Percentiles rank a stretch among this genome's conserved stretches.
Conservation (phyloP, 2,797 vertebrate genomes). For the Calcarius lapponicus region DNA sequence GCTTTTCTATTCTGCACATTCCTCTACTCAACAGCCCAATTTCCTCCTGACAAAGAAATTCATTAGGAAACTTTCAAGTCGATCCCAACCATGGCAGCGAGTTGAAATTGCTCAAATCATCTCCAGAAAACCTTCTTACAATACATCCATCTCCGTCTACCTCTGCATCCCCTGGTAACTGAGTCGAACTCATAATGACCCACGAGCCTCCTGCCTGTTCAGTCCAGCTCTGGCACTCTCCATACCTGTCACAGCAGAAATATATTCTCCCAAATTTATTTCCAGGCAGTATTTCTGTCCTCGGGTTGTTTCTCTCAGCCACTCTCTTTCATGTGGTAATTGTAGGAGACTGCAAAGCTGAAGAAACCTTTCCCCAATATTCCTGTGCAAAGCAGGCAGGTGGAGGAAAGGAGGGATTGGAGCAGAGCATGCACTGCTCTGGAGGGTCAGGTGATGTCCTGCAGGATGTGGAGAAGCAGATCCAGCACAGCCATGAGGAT, state of each 20-base stretch:
- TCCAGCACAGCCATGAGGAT: neutral
- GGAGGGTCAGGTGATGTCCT: neutral
- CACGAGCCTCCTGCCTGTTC: neutral
- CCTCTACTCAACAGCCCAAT: conserved; percentile 33
- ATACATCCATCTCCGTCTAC: conserved; percentile 19
- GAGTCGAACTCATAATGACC: neutral
- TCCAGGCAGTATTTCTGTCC: neutral
- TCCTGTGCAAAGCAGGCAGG: fast-evolving
- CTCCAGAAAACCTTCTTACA: conserved; percentile 43
- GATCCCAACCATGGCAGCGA: neutral
- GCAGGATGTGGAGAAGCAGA: neutral
- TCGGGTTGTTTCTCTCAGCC: neutral
- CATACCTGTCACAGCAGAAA: neutral
- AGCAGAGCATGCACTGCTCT: neutral
- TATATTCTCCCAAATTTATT: neutral
- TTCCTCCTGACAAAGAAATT: conserved; percentile 60
- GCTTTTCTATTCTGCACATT: neutral
- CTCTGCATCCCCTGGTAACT: conserved; percentile 13
- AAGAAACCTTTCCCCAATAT: neutral
- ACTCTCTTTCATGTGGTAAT: neutral
- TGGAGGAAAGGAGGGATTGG: neutral
- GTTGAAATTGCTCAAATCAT: conserved; percentile 49
- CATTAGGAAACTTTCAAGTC: conserved; percentile 59
- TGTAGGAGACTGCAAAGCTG: neutral
- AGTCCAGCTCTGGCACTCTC: neutral